These are phyloP conservation scores for Watersipora subatra DNA, from an alignment of 1,140 invertebrate species.

Conservation along the genomic window DNA sequence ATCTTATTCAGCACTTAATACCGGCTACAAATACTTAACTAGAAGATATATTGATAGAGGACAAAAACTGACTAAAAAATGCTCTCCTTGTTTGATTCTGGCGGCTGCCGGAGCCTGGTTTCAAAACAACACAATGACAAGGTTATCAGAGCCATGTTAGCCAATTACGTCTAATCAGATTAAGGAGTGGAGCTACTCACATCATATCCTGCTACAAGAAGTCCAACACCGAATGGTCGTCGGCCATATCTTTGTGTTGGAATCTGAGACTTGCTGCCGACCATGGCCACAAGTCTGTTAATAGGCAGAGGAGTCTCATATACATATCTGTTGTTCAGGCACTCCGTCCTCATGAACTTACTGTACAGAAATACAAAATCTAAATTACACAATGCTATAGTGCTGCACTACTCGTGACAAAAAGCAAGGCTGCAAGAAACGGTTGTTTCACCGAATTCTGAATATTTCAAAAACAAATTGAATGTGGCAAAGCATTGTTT, in stretches of 20 bases:
- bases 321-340: slow-evolving; percentile 76
- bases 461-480: background rate
- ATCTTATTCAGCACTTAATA: too few species aligned
- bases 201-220: slow-evolving; percentile 91
- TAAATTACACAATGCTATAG: slow-evolving; percentile 6
- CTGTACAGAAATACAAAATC: slow-evolving; percentile 54
- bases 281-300: slow-evolving; percentile 61
- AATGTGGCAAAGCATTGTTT: background rate
- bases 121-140: too few species aligned
- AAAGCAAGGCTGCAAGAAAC: background rate
- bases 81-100: too few species aligned
- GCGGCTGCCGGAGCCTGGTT: too few species aligned
- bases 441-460: background rate
- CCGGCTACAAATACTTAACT: too few species aligned
- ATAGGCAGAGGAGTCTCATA: slow-evolving; percentile 69
- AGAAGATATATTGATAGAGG: too few species aligned
- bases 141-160: too few species aligned
- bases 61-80: too few species aligned
- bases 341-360: slow-evolving; percentile 83
- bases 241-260: slow-evolving; percentile 94
- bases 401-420: background rate
- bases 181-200: slow-evolving; percentile 50
- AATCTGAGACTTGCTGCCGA: slow-evolving; percentile 92
- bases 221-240: slow-evolving; percentile 88
- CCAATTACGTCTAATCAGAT: too few species aligned